These are phyloP conservation scores for Strongylocentrotus purpuratus DNA, from an alignment of 35 echinoderm and acorn worm species.

Conservation along the genomic window DNA sequence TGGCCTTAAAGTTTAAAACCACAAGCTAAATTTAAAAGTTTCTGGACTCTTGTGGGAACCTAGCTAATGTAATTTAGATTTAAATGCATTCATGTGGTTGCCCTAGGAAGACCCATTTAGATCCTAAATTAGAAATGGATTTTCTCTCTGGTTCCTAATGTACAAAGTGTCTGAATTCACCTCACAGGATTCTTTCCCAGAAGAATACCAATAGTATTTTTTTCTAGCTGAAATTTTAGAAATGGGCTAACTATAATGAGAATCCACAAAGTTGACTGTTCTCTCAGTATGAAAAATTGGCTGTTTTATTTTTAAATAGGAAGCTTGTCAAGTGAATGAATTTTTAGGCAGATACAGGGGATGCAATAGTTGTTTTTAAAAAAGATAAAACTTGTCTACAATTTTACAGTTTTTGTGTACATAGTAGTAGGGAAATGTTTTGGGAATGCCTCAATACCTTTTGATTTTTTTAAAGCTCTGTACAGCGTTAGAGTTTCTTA, in stretches of 20 bases:
- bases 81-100: not conserved
- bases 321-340: not conserved
- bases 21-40: too few species aligned
- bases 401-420: not conserved
- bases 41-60: too few species aligned
- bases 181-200: not conserved
- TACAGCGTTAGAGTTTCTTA: not conserved
- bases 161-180: not conserved
- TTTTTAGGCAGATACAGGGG: not conserved
- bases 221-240: not conserved
- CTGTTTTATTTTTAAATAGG: not conserved
- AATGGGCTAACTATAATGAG: not conserved
- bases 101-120: not conserved
- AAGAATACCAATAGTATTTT: not conserved
- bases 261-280: not conserved
- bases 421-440: not conserved
- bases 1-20: too few species aligned
- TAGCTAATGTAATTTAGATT: not conserved
- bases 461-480: not conserved
- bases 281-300: not conserved
- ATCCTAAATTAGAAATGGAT: slow-evolving; percentile 18
- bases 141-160: not conserved
- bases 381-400: not conserved
- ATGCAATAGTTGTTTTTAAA: not conserved
- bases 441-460: not conserved